phyloP scores from a whole-genome alignment of 2,888 invertebrate species.

The Ceramica pisi region DNA sequence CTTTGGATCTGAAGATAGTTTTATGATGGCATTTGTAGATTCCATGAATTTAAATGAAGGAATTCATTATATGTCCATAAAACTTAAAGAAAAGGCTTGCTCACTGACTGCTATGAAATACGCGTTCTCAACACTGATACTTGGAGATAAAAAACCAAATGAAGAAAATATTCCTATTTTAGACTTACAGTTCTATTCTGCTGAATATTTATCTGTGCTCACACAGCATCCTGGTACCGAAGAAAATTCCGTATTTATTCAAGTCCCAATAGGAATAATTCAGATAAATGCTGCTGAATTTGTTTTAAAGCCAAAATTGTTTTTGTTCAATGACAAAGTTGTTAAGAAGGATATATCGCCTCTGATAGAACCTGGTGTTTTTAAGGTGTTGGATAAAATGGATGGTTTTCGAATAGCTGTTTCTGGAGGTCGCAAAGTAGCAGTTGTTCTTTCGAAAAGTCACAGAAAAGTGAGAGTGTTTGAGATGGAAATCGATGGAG shows the following conservation, averaged over 20 bases:
- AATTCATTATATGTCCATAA: constrained; percentile 89
- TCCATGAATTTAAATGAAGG: constrained; percentile 80
- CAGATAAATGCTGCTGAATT: constrained; percentile 83
- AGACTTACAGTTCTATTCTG: constrained; percentile 95
- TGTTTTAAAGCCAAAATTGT: constrained; percentile 81
- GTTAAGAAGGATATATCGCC: constrained; percentile 89
- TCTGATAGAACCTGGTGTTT: constrained; percentile 87
- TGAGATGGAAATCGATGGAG: constrained; percentile 98
- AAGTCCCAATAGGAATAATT: constrained; percentile 88
- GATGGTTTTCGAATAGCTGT: constrained; percentile 94
- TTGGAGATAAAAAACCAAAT: constrained; percentile 76
- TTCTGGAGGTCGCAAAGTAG: constrained; percentile 95
- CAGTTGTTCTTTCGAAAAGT: constrained; percentile 95
- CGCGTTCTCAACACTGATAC: constrained; percentile 86
- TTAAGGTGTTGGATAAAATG: constrained; percentile 92
- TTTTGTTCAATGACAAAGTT: constrained; percentile 86
- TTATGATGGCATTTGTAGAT: constrained; percentile 89
- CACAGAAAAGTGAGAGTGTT: constrained; percentile 95
- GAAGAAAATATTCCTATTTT: constrained; percentile 88
- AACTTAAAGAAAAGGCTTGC: constrained; percentile 82
- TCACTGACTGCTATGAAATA: constrained; percentile 89
- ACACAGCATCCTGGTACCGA: constrained; percentile 89
- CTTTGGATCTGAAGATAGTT: constrained; percentile 84
- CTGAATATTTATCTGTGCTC: constrained; percentile 93
- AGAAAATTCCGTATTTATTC: constrained; percentile 86